A percentile compares a stretch with the other conserved stretches of the same genome.
phyloP scores from a whole-genome alignment of 2,888 invertebrate genomes.

The Clepsis dumicolana region DNA sequence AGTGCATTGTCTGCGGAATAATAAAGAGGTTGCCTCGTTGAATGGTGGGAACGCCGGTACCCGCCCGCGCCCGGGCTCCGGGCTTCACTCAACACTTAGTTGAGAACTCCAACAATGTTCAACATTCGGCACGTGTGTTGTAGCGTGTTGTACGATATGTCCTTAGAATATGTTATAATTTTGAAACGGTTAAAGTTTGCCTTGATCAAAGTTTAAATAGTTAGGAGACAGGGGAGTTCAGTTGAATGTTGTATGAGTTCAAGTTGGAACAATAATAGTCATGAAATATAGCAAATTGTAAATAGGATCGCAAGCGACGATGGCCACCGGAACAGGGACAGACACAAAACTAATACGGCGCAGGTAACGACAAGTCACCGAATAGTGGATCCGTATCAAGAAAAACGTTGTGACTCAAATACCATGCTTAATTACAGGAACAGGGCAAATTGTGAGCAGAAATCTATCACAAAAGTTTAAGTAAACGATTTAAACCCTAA shows the following conservation, averaged over 20 bases:
- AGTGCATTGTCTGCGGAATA: constrained; percentile 28
- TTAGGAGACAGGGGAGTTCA: neutral
- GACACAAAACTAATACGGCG: no score
- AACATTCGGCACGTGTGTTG: neutral
- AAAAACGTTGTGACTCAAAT: no score
- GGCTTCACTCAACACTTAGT: constrained; percentile 7
- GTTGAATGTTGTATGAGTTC: neutral
- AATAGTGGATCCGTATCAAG: no score
- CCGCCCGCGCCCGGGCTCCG: no score
- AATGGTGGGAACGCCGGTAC: neutral
- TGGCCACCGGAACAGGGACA: no score
- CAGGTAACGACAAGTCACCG: no score
- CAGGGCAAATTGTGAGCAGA: neutral
- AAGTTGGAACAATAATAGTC: neutral
- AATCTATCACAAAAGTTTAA: neutral
- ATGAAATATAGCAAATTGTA: neutral
- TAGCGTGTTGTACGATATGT: constrained; percentile 5
- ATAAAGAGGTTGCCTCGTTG: constrained; percentile 21
- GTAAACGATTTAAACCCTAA: neutral
- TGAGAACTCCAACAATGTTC: constrained; percentile 7
- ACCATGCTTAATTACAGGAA: no score
- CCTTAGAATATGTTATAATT: constrained; percentile 17
- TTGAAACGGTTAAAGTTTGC: constrained; percentile 11
- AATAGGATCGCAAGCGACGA: neutral
- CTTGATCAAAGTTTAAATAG: constrained; percentile 8